Base-by-base conservation (phyloP, 2,113 vertebrate species). In the Dipodomys ordii region DNA sequence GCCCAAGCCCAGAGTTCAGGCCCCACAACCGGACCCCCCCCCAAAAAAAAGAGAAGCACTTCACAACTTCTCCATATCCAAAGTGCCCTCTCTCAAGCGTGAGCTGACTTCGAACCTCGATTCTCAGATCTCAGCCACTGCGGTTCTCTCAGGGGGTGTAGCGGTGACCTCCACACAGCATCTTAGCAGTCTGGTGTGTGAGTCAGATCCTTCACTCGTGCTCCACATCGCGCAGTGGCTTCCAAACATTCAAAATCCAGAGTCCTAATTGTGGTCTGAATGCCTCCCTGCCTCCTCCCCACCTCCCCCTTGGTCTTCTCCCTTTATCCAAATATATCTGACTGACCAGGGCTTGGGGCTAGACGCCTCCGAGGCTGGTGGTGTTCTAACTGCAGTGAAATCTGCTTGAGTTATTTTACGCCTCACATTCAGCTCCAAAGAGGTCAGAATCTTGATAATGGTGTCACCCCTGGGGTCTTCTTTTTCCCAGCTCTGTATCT, bases 391-490 rank as follows among this genome's bases (percentile, higher is more conserved):
- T 71, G 25, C 28, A 44, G 46, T 23, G 79, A 91, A 95, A 84
- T 82, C 39, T n/a, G n/a, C 82, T 53, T 6, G 80, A 12, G 67
- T 80, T 93, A 90, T 83, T 92, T 94, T 64, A 83, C 82, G 79
- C 67, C 79, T 93, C 39, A 69, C 49, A 65, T 53, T 23, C 15
- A n/a, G 71, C 77, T 90, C 30, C 10, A 35, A 39, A 28, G 89
- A 94, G 82, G 88, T 86, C 65, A 35, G 87, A 86, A 87, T 90
- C 57, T 4, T 67, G 72, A 87, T 88, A 69, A 84, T 19, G 18
- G 11, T 16, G 10, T 57, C n/a, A 25, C 28, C 74, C 22, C 67
- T 25, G 32, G 60, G 69, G 25, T 7, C 44, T 11, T 86, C 83
- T 82, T 2, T 82, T 60, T 68, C 30, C 53, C 80, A 82, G 62